Evolutionary conservation across 2,113 vertebrate species (phyloP).

Genomic region (human (Homo sapiens)): GRCh38 chr13:23766001-23766500

Average conservation of each 20-base stretch:
- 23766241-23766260: background rate
- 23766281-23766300: background rate
- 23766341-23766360: background rate
- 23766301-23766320: background rate
- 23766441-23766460: background rate
- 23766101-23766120: background rate
- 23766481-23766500: background rate
- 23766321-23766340: background rate
- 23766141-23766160: background rate
- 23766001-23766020: no score
- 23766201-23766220: background rate
- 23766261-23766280: background rate
- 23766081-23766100: no score
- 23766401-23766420: background rate
- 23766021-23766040: no score
- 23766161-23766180: background rate
- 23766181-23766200: background rate
- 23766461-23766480: accelerated
- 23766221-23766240: background rate
- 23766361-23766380: background rate
- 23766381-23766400: background rate
- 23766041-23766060: no score
- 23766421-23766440: background rate
- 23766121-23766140: background rate
- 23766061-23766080: no score